Base-by-base conservation (phyloP, 2,797 vertebrate species). In the Okamejei kenojei region DNA sequence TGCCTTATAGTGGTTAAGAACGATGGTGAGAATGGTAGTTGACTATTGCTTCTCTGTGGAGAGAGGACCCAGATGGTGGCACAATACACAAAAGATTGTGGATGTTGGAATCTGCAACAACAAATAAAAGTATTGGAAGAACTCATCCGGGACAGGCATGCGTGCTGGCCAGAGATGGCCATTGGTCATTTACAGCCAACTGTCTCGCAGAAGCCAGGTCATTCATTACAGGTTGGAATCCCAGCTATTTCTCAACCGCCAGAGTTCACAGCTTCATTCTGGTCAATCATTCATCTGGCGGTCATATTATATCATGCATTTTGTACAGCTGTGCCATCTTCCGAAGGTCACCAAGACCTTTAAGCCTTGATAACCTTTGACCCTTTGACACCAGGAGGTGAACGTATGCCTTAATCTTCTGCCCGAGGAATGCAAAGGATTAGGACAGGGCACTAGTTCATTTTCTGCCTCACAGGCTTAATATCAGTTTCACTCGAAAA, bases 321-420 rank as follows among this genome's bases (percentile, higher is more conserved):
- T 13, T 7, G n/a, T 32, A 35, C 86, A 90, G 63, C 86, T 1
- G 3, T 9, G 23, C 68, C 63, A 71, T 35, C 86, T 90, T 38
- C n/a, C 38, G 15, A 90, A 71, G 63, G 63, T 68, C 32, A 90
- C 63, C n/a, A 71, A 13, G 19, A 71, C n/a, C 86, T 90, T 71
- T 90, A 71, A 68, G 63, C 86, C 65, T 68, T 5, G 23, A 35
- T 90, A 90, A 71, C 35, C 86, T 65, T 71, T 90, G 65, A 90
- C 65, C 65, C 86, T 21, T 54, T 17, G 65, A 90, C 86, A 29
- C 32, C 21, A n/a, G 21, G 86, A 90, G 65, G 86, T 35, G 32
- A 68, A 35, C 23, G 81, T n/a, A 84, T 29, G 54, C 81, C 45
- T 84, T 84, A 13, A 84, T 90, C 29, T 90, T n/a, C 32, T 0